A percentile compares a stretch with the other conserved stretches of the same genome.
phyloP scores from a whole-genome alignment of 2,113 vertebrate species.

The Chauna torquata region DNA sequence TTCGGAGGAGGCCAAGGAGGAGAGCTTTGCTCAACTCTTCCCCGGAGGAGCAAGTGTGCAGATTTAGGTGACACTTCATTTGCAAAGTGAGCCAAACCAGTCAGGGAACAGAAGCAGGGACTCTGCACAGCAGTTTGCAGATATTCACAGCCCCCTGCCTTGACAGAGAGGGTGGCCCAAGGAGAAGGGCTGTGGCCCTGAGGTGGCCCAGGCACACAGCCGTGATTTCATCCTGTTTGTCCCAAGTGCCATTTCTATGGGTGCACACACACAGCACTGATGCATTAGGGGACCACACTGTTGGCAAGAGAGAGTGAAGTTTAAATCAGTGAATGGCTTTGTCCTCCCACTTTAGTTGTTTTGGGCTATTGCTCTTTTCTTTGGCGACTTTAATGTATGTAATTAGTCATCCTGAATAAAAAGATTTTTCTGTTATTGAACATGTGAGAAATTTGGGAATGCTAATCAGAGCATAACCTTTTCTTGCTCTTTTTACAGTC shows the following conservation, averaged over 20 bases:
- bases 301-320: background rate
- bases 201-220: background rate
- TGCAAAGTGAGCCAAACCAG: background rate
- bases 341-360: background rate
- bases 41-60: background rate
- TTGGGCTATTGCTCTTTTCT: background rate
- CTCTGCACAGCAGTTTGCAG: background rate
- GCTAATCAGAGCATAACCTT: constrained; percentile 36
- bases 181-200: background rate
- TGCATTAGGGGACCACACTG: background rate
- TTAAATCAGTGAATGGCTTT: background rate
- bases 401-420: constrained; percentile 11
- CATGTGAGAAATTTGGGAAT: background rate
- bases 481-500: constrained; percentile 1
- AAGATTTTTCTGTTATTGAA: background rate
- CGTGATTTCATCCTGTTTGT: background rate
- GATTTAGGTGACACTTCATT: background rate
- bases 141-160: background rate
- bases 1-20: background rate
- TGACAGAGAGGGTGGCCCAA: background rate
- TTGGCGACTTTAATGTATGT: background rate
- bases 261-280: rapidly evolving
- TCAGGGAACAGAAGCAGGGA: background rate
- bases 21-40: background rate
- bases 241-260: background rate